Percentiles rank a stretch among this genome's conserved stretches.
phyloP scores from a whole-genome alignment of 2,888 invertebrate species.

The Acleris laterana region DNA sequence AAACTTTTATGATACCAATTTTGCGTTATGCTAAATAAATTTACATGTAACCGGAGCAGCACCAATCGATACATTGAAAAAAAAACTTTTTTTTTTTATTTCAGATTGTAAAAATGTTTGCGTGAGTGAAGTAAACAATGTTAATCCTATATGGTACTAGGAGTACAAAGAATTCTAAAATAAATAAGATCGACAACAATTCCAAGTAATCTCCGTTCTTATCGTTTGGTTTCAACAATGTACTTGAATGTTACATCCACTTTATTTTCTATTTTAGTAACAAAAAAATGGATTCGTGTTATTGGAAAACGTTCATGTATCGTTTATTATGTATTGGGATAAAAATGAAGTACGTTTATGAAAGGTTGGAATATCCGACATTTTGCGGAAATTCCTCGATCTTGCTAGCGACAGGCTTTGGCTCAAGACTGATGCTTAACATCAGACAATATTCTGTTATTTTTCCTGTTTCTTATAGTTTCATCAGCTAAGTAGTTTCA shows the following conservation, averaged over 20 bases:
- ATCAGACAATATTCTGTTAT: constrained; percentile 4
- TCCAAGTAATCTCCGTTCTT: too few relatives aligned
- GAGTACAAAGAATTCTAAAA: too few relatives aligned
- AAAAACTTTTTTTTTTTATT: too few relatives aligned
- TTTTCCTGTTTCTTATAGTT: constrained; percentile 4
- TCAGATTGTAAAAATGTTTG: too few relatives aligned
- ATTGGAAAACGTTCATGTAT: constrained; percentile 12
- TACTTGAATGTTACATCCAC: not conserved
- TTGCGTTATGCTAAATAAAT: too few relatives aligned
- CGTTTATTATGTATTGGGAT: constrained; percentile 24
- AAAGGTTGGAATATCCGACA: constrained; percentile 15
- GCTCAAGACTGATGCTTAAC: constrained; percentile 11
- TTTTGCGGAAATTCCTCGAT: constrained; percentile 16
- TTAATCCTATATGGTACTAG: too few relatives aligned
- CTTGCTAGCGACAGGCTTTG: constrained; percentile 18
- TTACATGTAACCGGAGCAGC: too few relatives aligned
- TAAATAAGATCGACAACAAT: too few relatives aligned
- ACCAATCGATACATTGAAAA: too few relatives aligned
- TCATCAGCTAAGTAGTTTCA: too few relatives aligned
- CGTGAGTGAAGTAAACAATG: too few relatives aligned
- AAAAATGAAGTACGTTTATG: constrained; percentile 21
- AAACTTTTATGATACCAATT: too few relatives aligned
- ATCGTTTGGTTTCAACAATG: not conserved
- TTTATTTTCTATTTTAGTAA: not conserved
- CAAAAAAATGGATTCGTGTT: constrained; percentile 8